Base-by-base conservation (phyloP, 2,113 vertebrate genomes). In the Lepisosteus oculatus region DNA sequence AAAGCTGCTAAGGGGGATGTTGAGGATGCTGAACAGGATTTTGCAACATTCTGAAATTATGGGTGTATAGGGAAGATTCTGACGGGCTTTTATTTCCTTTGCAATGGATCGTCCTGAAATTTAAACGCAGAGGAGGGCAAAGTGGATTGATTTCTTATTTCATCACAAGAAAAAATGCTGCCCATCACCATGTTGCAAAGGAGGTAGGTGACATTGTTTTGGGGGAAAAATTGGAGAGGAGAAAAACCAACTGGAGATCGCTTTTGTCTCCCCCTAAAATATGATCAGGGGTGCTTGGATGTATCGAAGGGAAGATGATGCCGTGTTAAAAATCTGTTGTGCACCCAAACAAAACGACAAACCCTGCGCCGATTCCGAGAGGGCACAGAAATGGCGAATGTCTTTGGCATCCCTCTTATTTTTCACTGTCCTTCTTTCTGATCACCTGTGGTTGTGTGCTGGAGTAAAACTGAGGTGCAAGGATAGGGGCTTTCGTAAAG, bases 241-340 rank as follows among this genome's bases (percentile, higher is more conserved):
- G 69, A 77, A 68, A 76, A 74, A 73, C 70, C 80, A 70, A 69
- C 72, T 69, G 71, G 78, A 68, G 75, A 79, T 76, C 78, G 75
- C 74, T 75, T 81, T 68, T 76, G 76, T 77, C 75, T 78, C 72
- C 79, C 86, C 75, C 81, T 85, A 85, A 90, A 91, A 90, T 90
- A 93, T 93, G 91, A 89, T 89, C 90, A 85, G 89, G 85, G 92
- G 92, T 84, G 87, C 89, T 88, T 89, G 91, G 90, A 90, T 90
- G 86, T 89, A 83, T 86, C 89, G 89, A 83, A 83, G 86, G 79
- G 88, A 88, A 91, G 87, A 88, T 82, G 82, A 88, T 83, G 89
- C 87, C 77, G 87, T 85, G 78, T 81, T 90, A 81, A 87, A 85
- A 77, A 85, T 90, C 80, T 90, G 89, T 80, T 87, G 88, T 84